Evolutionary conservation across 1,140 invertebrate species (phyloP).

Genomic region (Drosophila pallidifrons): DNA sequence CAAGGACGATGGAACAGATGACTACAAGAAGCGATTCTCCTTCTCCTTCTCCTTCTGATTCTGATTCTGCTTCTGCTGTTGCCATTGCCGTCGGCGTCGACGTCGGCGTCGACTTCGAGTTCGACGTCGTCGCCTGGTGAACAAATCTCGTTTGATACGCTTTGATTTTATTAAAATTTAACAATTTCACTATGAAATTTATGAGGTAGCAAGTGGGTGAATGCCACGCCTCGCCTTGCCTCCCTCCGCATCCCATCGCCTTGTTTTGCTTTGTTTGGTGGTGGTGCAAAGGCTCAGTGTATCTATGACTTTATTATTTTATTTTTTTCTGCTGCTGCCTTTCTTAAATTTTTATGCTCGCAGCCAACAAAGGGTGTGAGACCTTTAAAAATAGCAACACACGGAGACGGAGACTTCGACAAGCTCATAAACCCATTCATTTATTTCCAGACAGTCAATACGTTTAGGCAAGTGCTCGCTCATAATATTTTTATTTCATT

Average conservation of each 20-base stretch:
- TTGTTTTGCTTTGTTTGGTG: background rate
- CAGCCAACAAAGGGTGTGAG: no score
- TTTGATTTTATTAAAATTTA: slow-evolving; percentile 84
- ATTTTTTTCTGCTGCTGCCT: background rate
- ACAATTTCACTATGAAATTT: slow-evolving; percentile 80
- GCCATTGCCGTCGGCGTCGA: background rate
- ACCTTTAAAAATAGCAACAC: no score
- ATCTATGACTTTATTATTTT: background rate
- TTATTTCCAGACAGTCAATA: no score
- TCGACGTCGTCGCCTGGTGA: slow-evolving; percentile 67
- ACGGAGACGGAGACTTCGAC: no score
- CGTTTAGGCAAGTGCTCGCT: no score
- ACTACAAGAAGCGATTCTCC: slow-evolving; percentile 19
- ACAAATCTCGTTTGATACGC: slow-evolving; percentile 81
- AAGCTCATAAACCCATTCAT: no score
- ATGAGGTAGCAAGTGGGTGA: slow-evolving; percentile 56
- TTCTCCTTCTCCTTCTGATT: background rate
- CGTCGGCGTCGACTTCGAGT: background rate
- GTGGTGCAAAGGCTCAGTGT: slow-evolving; percentile 9
- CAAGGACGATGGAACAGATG: slow-evolving; percentile 48
- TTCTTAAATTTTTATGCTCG: background rate
- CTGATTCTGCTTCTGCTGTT: background rate
- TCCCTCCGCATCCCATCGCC: background rate
- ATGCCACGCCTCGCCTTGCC: no score
- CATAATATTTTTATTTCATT: background rate